Evolutionary conservation across 2,888 invertebrate species (phyloP).

Genomic region (Pogonocherus hispidulus): DNA sequence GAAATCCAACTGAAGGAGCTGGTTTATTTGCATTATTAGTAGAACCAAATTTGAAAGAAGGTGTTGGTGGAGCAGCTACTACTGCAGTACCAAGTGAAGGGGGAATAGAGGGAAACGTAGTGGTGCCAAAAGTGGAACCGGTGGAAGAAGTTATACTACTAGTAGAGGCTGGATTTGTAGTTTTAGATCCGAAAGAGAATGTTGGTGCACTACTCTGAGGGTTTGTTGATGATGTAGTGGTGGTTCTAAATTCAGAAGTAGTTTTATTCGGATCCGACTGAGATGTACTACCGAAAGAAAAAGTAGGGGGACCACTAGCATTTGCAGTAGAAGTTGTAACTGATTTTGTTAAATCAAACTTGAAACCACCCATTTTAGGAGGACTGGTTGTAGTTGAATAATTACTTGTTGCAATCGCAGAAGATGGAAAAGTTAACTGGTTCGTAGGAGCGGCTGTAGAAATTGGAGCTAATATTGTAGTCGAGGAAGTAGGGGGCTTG

Average conservation of each 20-base stretch:
- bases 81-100: conserved; percentile 21
- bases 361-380: conserved; percentile 59
- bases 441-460: neutral
- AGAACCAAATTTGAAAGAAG: conserved; percentile 39
- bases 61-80: neutral
- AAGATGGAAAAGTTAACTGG: neutral
- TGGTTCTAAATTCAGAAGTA: neutral
- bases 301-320: neutral
- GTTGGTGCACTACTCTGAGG: neutral
- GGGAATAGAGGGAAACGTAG: no score
- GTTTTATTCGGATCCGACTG: conserved; percentile 6
- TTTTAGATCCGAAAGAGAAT: conserved; percentile 33
- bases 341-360: conserved; percentile 57
- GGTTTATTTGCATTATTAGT: neutral
- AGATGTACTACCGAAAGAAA: neutral
- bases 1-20: neutral
- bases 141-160: conserved; percentile 3
- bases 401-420: neutral
- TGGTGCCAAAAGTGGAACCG: conserved; percentile 21
- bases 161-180: conserved; percentile 13
- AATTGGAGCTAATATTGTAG: neutral
- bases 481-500: conserved; percentile 15
- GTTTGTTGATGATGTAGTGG: neutral
- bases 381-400: conserved; percentile 29
- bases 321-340: neutral